These are phyloP conservation scores for Cygnus olor DNA, from an alignment of 2,797 vertebrate species.

Conservation along the genomic window DNA sequence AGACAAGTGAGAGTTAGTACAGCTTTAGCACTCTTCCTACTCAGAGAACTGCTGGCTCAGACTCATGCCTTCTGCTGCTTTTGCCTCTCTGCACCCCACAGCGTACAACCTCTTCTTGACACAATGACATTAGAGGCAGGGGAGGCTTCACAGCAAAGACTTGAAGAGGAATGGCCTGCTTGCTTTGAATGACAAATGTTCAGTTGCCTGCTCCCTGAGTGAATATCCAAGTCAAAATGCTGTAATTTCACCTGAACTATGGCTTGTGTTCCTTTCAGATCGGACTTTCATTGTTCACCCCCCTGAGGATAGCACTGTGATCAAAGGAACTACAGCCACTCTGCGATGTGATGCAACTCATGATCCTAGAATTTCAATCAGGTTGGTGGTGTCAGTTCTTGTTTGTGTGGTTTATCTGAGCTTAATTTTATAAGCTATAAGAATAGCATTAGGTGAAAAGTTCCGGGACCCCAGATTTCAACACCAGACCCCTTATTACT, in stretches of 20 bases:
- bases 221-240: not conserved
- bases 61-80: not conserved
- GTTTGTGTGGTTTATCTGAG: not conserved
- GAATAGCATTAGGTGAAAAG: not conserved
- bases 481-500: constrained; percentile 25
- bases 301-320: constrained; percentile 89
- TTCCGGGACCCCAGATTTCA: constrained; percentile 30
- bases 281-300: constrained; percentile 87
- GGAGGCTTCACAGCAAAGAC: not conserved
- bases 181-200: not conserved
- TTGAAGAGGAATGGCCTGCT: not conserved
- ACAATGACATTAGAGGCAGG: not conserved
- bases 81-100: not conserved
- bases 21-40: not conserved
- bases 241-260: constrained; percentile 18
- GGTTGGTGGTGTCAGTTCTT: constrained; percentile 71
- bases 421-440: constrained; percentile 17
- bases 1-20: not conserved
- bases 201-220: not conserved
- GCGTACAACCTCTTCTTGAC: not conserved
- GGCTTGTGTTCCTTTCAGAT: constrained; percentile 79
- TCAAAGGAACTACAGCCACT: constrained; percentile 92
- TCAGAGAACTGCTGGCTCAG: fast-evolving
- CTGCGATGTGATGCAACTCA: constrained; percentile 88
- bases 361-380: constrained; percentile 87